Base-by-base conservation (phyloP, 2,797 vertebrate species). In the Sebastes steindachneri region DNA sequence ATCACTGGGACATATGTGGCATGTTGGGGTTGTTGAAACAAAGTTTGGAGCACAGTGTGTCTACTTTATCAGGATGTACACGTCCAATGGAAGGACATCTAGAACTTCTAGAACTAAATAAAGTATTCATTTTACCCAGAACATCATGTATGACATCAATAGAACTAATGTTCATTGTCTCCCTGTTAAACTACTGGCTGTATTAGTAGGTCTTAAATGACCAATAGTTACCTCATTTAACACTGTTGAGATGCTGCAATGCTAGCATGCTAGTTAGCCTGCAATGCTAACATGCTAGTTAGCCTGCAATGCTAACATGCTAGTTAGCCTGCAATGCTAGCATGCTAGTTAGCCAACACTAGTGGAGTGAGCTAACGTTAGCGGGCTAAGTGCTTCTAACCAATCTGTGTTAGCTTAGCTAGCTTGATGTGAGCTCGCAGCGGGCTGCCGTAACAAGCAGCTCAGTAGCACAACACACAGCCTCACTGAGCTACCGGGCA, bases 251-350 rank as follows among this genome's bases (percentile, higher is more conserved):
- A 25, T 25, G 48, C 53, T 81, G 6, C 60, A 12, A 54, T 51
- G 90, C 83, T 90, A 93, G 79, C 73, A 57, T 29, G 80, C 81
- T 89, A 84, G 62, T 80, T 90, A 88, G 73, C 83, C 67, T 35
- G 33, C 33, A 35, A 35, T 35, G 33, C 11, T 35, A 35, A 12
- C 73, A 57, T 33, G 80, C 80, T 89, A 84, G 65, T 80, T 90
- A 88, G 75, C 83, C 53, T 82, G 6, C 31, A 33, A 33, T 33
- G 31, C 9, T 33, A 33, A 10, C 73, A 57, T 33, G 80, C 81
- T 89, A 84, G 65, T 80, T 90, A 88, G 75, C 83, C 53, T 82
- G 6, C 63, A 14, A 54, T 51, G 90, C 83, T 90, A 93, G 77
- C 72, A 57, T 33, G 80, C 81, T 89, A 84, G 65, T 80, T 90